phyloP scores from a whole-genome alignment of 1,140 invertebrate species.

The Orchestia grillus region DNA sequence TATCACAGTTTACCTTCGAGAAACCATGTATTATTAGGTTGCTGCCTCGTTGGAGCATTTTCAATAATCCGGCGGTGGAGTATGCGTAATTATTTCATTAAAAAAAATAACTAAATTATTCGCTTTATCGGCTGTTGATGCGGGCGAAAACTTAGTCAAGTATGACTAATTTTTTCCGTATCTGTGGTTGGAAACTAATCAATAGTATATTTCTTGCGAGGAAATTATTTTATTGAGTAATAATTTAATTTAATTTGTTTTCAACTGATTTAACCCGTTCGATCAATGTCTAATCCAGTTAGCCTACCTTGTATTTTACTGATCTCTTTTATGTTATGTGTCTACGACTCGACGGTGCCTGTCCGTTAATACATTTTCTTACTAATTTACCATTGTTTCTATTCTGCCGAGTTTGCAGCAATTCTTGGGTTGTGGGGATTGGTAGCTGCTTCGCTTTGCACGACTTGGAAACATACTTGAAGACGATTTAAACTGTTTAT shows the following conservation, averaged over 20 bases:
- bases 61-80: too few relatives aligned
- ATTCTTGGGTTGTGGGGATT: background rate
- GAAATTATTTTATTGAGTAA: background rate
- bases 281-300: background rate
- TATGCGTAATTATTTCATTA: background rate
- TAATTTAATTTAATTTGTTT: background rate
- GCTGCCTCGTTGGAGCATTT: too few relatives aligned
- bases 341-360: slow-evolving; percentile 7
- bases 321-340: slow-evolving; percentile 22
- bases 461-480: background rate
- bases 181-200: background rate
- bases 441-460: background rate
- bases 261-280: background rate
- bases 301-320: background rate
- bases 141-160: background rate
- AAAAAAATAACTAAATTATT: background rate
- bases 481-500: background rate
- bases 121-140: background rate
- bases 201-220: background rate
- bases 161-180: background rate
- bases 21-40: too few relatives aligned
- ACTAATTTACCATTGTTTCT: background rate
- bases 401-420: background rate
- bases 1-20: too few relatives aligned
- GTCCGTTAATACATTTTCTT: slow-evolving; percentile 41